Evolutionary conservation across 2,797 vertebrate species (phyloP).

Genomic region (Australoheros facetus): DNA sequence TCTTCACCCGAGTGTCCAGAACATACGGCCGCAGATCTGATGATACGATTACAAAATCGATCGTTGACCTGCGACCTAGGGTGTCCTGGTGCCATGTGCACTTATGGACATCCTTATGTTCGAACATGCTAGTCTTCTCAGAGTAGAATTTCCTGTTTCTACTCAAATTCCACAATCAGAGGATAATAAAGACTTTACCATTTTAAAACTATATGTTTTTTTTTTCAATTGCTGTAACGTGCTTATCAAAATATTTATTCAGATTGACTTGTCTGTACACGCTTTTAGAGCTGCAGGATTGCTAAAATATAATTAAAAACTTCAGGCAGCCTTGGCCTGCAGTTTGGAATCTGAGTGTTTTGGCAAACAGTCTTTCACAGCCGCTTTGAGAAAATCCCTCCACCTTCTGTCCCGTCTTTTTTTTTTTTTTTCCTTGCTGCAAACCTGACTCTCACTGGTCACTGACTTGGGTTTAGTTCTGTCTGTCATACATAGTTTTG

Average conservation of each 20-base stretch:
- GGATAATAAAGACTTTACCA: background rate
- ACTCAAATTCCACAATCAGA: background rate
- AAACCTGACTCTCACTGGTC: background rate
- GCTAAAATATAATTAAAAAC: constrained; percentile 56
- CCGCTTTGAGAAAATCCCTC: constrained; percentile 6
- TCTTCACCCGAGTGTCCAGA: too few species aligned
- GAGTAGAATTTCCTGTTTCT: background rate
- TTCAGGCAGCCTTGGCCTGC: constrained; percentile 25
- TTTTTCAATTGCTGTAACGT: background rate
- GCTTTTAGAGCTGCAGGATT: constrained; percentile 4
- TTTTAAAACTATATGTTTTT: background rate
- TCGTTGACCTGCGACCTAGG: too few species aligned
- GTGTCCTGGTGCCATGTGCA: too few species aligned
- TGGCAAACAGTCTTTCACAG: background rate
- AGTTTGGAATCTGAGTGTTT: background rate
- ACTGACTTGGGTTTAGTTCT: background rate
- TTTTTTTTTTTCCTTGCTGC: background rate
- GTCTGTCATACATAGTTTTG: background rate
- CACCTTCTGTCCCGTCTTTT: background rate
- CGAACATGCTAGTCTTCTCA: background rate
- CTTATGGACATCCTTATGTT: too few species aligned
- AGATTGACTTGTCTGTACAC: background rate
- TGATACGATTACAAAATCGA: too few species aligned
- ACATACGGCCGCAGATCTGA: too few species aligned
- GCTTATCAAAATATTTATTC: background rate